Base-by-base conservation (phyloP, 2,113 vertebrate genomes). In the Petroica traversi region DNA sequence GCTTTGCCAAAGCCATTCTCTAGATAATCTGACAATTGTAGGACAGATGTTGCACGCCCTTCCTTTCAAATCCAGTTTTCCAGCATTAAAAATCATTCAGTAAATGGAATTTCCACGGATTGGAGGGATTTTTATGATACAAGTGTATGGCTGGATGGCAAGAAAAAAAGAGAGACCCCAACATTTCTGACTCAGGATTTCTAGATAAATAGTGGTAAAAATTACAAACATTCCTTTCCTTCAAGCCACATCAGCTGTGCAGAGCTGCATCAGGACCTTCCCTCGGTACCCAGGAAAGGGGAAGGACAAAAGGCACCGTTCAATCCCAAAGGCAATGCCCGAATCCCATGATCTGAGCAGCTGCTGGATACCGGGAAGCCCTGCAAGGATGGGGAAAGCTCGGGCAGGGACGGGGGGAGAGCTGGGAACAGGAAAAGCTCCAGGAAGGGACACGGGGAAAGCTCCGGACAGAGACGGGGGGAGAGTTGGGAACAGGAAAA, bases 171-270 rank as follows among this genome's bases (percentile, higher is more conserved):
- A 34, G 7, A 54, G 5, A 20, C 2, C 7, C 4, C 29, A 52
- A 40, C 24, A 8, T 4, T 52, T 40, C 41, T 57, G 66, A 11
- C 18, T 64, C 4, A 2, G 8, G 5, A 58, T 58, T 58, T 45
- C 5, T 8, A 14, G 7, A 6, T 12, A 59, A 81, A 40, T 0
- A 66, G 1, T 2, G 23, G 59, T 14, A 52, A 45, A 73, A 81
- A 81, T n/a, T 9, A 4, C n/a, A 81, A 52, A 13, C 8, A 82
- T 54, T 34, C 8, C 29, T 31, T 78, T 20, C 5, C 15, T 54
- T 34, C 7, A 5, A n/a, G 23, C 4, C 49, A 12, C 8, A 7
- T 5, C 1, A 0, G 6, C 22, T 36, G 9, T 7, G 31, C 19
- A 43, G 51, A 38, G 49, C 34, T 1, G 34, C 6, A 2, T 34